phyloP scores from a whole-genome alignment of 2,888 invertebrate genomes.

The Oxyscelio sp. region DNA sequence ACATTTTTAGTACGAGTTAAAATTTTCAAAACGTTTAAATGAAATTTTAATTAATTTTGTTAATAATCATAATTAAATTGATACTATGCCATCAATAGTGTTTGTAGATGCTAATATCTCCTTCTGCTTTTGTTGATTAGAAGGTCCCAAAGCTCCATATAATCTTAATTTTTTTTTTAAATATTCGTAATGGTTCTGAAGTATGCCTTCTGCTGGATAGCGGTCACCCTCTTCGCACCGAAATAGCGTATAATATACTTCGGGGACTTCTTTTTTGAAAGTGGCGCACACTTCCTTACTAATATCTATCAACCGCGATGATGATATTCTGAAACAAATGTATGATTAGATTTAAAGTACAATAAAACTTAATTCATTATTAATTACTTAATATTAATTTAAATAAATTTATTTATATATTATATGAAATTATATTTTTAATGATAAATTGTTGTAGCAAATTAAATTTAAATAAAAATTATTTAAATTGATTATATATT shows the following conservation, averaged over 20 bases:
- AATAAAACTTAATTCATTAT: neutral
- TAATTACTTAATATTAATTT: too few relatives aligned
- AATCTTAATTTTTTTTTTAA: slow-evolving; percentile 5
- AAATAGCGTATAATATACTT: slow-evolving; percentile 20
- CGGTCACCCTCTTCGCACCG: slow-evolving; percentile 24
- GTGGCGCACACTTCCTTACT: neutral
- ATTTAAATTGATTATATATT: too few relatives aligned
- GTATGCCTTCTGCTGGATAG: neutral
- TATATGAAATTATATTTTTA: too few relatives aligned
- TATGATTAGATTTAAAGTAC: neutral
- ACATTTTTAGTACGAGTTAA: neutral
- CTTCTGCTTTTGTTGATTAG: neutral
- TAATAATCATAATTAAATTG: neutral
- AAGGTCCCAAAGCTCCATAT: neutral
- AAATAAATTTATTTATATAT: too few relatives aligned
- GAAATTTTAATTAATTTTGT: neutral
- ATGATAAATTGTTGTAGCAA: neutral
- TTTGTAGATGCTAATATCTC: neutral
- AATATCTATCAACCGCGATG: neutral
- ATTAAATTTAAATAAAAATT: slow-evolving; percentile 1
- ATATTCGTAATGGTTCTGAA: slow-evolving; percentile 2
- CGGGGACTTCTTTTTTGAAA: slow-evolving; percentile 16
- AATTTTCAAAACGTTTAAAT: neutral
- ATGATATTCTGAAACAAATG: neutral
- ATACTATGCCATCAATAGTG: neutral